These are phyloP conservation scores for Gephyroberyx darwinii DNA, from an alignment of 2,797 vertebrate species.

Conservation along the genomic window DNA sequence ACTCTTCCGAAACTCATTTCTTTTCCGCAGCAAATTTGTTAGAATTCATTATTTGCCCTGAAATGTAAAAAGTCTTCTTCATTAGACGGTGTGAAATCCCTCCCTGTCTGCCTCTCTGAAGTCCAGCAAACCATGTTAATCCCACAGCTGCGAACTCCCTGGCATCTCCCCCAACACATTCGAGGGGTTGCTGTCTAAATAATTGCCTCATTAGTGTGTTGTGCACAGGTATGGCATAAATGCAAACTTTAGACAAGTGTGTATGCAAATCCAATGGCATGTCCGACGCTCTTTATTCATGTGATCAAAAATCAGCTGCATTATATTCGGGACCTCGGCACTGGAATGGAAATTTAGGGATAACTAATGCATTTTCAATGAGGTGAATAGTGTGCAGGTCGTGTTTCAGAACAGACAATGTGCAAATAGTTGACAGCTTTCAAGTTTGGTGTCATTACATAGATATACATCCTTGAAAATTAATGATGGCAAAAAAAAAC, in stretches of 20 bases:
- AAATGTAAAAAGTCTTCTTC: slow-evolving; percentile 81
- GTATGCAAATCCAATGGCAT: slow-evolving; percentile 77
- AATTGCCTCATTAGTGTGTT: slow-evolving; percentile 84
- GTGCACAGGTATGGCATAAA: slow-evolving; percentile 74
- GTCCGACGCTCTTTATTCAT: slow-evolving; percentile 76
- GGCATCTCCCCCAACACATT: slow-evolving; percentile 65
- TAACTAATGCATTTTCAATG: slow-evolving; percentile 71
- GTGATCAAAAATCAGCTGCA: slow-evolving; percentile 75
- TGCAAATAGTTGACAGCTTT: slow-evolving; percentile 65
- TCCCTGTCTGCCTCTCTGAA: slow-evolving; percentile 74
- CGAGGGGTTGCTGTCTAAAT: slow-evolving; percentile 73
- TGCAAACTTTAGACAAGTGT: slow-evolving; percentile 75
- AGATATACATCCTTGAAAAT: slow-evolving; percentile 33
- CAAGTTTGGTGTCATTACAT: slow-evolving; percentile 46
- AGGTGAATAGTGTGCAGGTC: slow-evolving; percentile 55
- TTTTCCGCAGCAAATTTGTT: slow-evolving; percentile 72
- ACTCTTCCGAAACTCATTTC: slow-evolving; percentile 72
- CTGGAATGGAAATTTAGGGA: slow-evolving; percentile 73
- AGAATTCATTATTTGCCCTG: slow-evolving; percentile 82
- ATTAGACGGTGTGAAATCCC: slow-evolving; percentile 78
- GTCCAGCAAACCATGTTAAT: slow-evolving; percentile 78
- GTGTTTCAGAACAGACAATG: slow-evolving; percentile 54
- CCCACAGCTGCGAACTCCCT: slow-evolving; percentile 60
- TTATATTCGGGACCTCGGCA: slow-evolving; percentile 59
- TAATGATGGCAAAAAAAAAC: slow-evolving; percentile 9